Evolutionary conservation across 2,797 vertebrate species (phyloP).

Genomic region (Tangara arthus): DNA sequence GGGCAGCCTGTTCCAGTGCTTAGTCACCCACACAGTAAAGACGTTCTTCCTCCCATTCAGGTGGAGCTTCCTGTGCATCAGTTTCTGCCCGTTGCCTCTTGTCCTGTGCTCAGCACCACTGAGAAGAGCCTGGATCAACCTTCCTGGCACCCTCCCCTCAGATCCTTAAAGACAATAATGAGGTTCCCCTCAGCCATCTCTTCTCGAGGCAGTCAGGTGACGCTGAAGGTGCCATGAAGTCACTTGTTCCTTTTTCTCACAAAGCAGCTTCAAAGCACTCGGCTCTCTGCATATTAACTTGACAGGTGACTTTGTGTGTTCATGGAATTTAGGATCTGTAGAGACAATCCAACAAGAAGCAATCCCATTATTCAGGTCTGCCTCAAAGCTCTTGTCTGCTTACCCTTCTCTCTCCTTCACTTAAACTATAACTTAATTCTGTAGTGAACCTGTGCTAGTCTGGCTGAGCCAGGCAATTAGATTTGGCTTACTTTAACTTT

Average conservation of each 20-base stretch:
- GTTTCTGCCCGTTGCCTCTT: background rate
- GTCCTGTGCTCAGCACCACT: background rate
- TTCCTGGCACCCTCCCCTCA: background rate
- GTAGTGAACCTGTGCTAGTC: background rate
- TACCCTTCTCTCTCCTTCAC: background rate
- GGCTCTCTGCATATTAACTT: background rate
- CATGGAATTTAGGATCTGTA: background rate
- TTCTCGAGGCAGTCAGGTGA: background rate
- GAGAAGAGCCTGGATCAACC: background rate
- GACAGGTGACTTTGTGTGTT: background rate
- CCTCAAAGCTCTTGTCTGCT: background rate
- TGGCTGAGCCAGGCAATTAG: background rate
- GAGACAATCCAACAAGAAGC: background rate
- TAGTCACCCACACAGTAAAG: background rate
- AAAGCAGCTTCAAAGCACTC: background rate
- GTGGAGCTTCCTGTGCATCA: background rate
- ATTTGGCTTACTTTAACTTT: background rate
- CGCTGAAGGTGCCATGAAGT: background rate
- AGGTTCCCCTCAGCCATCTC: background rate
- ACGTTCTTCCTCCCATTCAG: accelerated
- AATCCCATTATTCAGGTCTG: background rate
- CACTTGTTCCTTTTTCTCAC: background rate
- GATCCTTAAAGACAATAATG: background rate
- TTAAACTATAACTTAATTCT: background rate
- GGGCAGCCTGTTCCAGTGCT: background rate